Evolutionary conservation across 2,888 invertebrate genomes (phyloP).

Genomic region (Tortrix viridana): DNA sequence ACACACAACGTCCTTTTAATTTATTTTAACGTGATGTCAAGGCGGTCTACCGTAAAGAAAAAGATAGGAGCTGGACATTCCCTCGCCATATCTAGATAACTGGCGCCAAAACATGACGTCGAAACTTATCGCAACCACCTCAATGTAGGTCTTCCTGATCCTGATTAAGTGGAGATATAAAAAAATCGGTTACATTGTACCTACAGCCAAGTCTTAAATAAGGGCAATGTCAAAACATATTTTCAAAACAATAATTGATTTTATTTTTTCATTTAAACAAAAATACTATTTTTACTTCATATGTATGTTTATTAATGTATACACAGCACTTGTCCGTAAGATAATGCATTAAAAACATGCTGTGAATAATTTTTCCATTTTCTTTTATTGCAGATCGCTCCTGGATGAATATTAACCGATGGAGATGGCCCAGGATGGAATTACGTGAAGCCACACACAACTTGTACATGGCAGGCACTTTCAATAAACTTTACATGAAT

Average conservation of each 20-base stretch:
- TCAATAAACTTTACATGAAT: not conserved
- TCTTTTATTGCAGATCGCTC: slow-evolving; percentile 58
- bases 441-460: slow-evolving; percentile 52
- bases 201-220: no score
- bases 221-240: no score
- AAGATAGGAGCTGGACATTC: slow-evolving; percentile 7
- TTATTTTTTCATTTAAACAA: no score
- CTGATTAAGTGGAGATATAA: no score
- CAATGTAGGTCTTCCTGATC: slow-evolving; percentile 9
- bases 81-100: slow-evolving; percentile 8
- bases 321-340: not conserved
- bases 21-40: slow-evolving; percentile 8
- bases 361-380: slow-evolving; percentile 41
- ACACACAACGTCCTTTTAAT: not conserved
- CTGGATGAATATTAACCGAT: slow-evolving; percentile 39
- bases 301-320: not conserved
- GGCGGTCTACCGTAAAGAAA: slow-evolving; percentile 12
- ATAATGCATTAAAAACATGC: slow-evolving; percentile 17
- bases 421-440: slow-evolving; percentile 59
- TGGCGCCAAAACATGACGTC: slow-evolving; percentile 7
- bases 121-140: slow-evolving; percentile 16
- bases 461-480: not conserved
- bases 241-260: no score
- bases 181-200: no score
- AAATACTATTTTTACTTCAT: no score